A percentile compares a stretch with the other conserved stretches of the same genome.
Conservation (phyloP, 2,888 invertebrate genomes). For the Cerastoderma edule region DNA sequence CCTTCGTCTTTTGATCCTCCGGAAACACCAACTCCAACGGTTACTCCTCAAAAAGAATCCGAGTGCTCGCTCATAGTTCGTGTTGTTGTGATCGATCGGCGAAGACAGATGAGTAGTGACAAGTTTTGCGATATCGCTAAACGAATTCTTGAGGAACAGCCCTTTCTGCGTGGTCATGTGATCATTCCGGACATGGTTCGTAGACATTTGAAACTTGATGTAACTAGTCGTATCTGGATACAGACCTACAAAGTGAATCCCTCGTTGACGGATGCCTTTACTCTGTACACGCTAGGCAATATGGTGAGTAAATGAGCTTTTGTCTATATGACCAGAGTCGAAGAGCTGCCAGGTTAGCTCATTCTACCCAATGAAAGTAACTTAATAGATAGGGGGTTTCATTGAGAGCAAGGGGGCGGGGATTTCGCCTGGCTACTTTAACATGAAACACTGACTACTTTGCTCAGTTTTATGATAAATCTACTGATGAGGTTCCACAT, state of each 20-base stretch:
- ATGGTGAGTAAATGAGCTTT: too few species aligned
- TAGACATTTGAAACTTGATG: slow-evolving; percentile 72
- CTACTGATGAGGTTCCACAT: too few species aligned
- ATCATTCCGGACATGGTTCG: slow-evolving; percentile 74
- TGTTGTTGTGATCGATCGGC: slow-evolving; percentile 73
- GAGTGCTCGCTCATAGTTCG: slow-evolving; percentile 56
- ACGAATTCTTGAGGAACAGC: slow-evolving; percentile 66
- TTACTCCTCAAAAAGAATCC: background rate
- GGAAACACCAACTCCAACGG: slow-evolving; percentile 1
- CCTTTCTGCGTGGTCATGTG: slow-evolving; percentile 71
- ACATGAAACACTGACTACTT: too few species aligned
- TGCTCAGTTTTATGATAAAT: too few species aligned
- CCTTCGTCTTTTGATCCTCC: slow-evolving; percentile 3
- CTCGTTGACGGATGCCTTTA: slow-evolving; percentile 49
- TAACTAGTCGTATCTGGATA: slow-evolving; percentile 73
- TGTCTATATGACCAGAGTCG: too few species aligned
- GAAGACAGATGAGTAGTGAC: slow-evolving; percentile 61
- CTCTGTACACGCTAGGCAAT: slow-evolving; percentile 68
- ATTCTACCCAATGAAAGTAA: too few species aligned
- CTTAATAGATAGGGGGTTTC: too few species aligned
- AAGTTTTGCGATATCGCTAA: slow-evolving; percentile 58
- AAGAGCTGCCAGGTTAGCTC: too few species aligned
- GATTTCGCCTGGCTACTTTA: too few species aligned
- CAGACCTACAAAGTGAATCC: slow-evolving; percentile 63
- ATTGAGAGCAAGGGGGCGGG: too few species aligned